Conservation (phyloP, 2,113 vertebrate genomes). For the Etheostoma cragini region DNA sequence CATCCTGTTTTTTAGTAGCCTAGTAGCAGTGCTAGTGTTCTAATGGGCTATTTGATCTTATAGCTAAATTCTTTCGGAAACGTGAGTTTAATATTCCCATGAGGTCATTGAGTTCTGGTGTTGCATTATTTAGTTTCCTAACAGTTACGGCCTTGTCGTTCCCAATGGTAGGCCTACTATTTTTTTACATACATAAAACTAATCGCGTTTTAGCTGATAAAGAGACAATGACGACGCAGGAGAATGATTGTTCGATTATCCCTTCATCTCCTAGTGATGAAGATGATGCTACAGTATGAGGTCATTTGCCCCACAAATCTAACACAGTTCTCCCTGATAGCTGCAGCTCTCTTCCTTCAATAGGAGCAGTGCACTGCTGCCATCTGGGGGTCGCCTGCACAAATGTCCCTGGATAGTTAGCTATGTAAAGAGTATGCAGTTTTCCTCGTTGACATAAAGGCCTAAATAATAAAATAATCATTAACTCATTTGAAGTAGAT, state of each 20-base stretch:
- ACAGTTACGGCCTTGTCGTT: not conserved
- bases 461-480: not conserved
- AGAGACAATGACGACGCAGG: not conserved
- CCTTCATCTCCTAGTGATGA: constrained; percentile 63
- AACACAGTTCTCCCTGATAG: constrained; percentile 63
- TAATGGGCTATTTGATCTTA: not conserved
- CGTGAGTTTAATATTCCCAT: not conserved
- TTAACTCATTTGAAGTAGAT: not conserved
- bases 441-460: not conserved
- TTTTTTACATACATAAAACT: no score
- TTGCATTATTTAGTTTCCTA: constrained; percentile 14
- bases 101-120: constrained; percentile 1
- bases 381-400: constrained; percentile 37
- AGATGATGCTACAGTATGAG: constrained; percentile 74
- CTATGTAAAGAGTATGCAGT: not conserved
- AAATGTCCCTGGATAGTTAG: not conserved
- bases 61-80: not conserved
- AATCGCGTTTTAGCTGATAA: not conserved
- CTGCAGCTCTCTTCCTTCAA: constrained; percentile 3
- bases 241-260: constrained; percentile 12
- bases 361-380: constrained; percentile 25
- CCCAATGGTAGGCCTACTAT: not conserved
- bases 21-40: not conserved
- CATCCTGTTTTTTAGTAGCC: not conserved
- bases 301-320: constrained; percentile 78